Conservation (phyloP, 2,113 vertebrate species). For the Sebastes fasciatus region DNA sequence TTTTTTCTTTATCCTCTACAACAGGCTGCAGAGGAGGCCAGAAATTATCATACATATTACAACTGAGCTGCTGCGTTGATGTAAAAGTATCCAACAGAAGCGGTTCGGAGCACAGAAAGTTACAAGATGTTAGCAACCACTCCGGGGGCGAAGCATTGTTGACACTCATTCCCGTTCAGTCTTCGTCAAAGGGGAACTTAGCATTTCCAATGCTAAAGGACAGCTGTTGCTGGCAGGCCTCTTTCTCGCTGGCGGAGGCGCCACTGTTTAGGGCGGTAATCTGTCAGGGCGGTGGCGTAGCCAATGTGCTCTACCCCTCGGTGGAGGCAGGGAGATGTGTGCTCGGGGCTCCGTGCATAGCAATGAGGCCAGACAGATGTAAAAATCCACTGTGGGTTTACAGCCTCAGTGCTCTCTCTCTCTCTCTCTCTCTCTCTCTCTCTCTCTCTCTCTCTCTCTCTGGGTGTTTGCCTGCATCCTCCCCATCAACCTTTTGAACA, state of each 20-base stretch:
- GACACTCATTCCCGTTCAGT: constrained; percentile 75
- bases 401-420: constrained; percentile 52
- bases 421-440: background rate
- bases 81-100: constrained; percentile 63
- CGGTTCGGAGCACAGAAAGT: constrained; percentile 70
- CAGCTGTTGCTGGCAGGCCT: constrained; percentile 84
- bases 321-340: constrained; percentile 60
- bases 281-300: constrained; percentile 76
- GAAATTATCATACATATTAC: constrained; percentile 63
- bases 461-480: constrained; percentile 52
- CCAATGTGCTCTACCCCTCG: constrained; percentile 68
- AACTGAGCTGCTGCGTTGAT: constrained; percentile 39
- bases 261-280: constrained; percentile 69
- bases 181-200: constrained; percentile 78
- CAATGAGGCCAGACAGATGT: constrained; percentile 85
- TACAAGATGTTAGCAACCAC: constrained; percentile 71
- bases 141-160: constrained; percentile 66
- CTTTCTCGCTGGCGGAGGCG: constrained; percentile 59
- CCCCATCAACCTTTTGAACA: constrained; percentile 47
- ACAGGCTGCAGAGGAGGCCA: constrained; percentile 29
- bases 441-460: background rate
- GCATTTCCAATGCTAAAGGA: constrained; percentile 81
- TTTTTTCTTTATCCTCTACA: constrained; percentile 18
- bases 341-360: constrained; percentile 77
- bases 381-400: constrained; percentile 76